Evolutionary conservation across 2,888 invertebrate genomes (phyloP).

Genomic region (Meandrusa payeni): DNA sequence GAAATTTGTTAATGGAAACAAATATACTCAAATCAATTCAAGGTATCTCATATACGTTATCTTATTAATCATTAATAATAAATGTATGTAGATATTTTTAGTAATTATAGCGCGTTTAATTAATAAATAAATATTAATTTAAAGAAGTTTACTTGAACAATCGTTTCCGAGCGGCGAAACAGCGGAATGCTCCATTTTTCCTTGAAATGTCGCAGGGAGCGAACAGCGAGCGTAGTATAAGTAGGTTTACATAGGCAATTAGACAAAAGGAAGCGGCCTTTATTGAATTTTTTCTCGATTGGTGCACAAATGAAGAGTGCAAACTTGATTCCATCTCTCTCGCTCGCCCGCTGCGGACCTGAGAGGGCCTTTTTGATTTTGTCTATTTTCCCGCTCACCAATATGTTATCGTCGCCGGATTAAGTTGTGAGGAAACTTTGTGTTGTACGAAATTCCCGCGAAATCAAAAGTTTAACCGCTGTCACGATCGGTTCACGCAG

Average conservation of each 20-base stretch:
- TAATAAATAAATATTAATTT: constrained; percentile 7
- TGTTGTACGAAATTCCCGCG: constrained; percentile 40
- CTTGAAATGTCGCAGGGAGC: constrained; percentile 50
- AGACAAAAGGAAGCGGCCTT: constrained; percentile 73
- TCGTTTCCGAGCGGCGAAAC: constrained; percentile 34
- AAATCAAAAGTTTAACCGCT: constrained; percentile 50
- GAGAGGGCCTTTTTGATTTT: constrained; percentile 56
- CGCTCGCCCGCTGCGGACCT: constrained; percentile 50
- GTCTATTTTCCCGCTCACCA: constrained; percentile 43
- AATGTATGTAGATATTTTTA: no score
- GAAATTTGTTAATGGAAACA: constrained; percentile 10
- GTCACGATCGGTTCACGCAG: constrained; percentile 28
- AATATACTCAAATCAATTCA: constrained; percentile 7
- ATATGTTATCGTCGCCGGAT: constrained; percentile 13
- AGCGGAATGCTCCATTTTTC: constrained; percentile 42
- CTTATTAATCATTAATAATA: no score
- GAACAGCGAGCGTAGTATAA: constrained; percentile 53
- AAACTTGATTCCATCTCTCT: constrained; percentile 64
- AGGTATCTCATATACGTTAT: neutral
- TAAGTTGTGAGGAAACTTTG: constrained; percentile 38
- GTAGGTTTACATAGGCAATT: constrained; percentile 72
- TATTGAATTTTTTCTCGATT: constrained; percentile 78
- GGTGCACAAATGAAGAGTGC: constrained; percentile 72
- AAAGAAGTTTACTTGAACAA: constrained; percentile 25
- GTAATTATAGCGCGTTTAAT: no score